Base-by-base conservation (phyloP, 2,888 invertebrate genomes). In the Seira sanloemensis region DNA sequence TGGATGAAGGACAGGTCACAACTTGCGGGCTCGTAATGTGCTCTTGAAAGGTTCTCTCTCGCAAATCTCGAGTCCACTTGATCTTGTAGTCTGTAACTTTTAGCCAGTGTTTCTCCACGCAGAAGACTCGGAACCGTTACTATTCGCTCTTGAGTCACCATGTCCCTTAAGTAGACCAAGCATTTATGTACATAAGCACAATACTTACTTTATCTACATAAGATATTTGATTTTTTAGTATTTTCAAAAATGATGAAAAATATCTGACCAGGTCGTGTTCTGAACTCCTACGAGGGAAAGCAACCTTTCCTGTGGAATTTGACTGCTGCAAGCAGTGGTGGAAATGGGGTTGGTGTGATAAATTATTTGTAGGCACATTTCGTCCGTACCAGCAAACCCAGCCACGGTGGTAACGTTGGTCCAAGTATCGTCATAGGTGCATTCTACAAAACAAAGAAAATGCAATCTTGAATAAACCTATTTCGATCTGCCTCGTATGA, bases 281-380 rank as follows among this genome's bases (percentile, higher is more conserved):
- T 75, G 75, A 19, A 75, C 75, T 66, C 75, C 75, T 1, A 75
- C 24, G 9, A 75, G 50, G 0, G 1, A 16, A 1, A 75, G 19
- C 4, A 67, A 37, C 18, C 24, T 46, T 7, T 46, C 50, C 7
- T 66, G 37, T 5, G 66, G 66, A 27, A 75, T 23, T 37, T 21
- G 25, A 23, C 75, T 62, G 2, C n/a, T 16, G 23, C 75, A 75
- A 7, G 46, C 24, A 9, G 27, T 66, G 21, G 37, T 66, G 7
- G 66, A 46, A 5, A 50, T 75, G 16, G 66, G 26, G 4, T 23
- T 37, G 1, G 21, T 75, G n/a, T 66, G 46, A 50, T 75, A 75
- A 0, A 75, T 7, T 16, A 24, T 23, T 1, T 23, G 23, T 7
- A 75, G 66, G 18, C 83, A 83, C 83, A 83, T 83, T 65, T 83